Evolutionary conservation across 2,888 invertebrate genomes (phyloP), one percentile per base, ranked within the genome.

Genomic region (Drosophila cognata): DNA sequence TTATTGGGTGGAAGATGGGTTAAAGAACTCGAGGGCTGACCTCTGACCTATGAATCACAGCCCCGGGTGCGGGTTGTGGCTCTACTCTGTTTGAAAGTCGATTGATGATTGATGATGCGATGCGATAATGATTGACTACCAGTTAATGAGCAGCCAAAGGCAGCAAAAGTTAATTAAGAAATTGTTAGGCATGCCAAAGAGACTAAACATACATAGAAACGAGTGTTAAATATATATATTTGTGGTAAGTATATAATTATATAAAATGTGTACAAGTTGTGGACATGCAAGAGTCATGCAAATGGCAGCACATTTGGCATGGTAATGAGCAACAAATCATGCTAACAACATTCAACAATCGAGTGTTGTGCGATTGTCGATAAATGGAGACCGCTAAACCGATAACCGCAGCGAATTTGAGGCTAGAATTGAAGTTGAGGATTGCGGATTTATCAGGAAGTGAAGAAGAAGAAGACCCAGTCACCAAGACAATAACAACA

Each of bases 151-250:
- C 66, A 76, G 56, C 3, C 36, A 43, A 38, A n/a, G n/a, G 38
- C 38, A 43, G 43, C 66, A 81, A 72, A 72, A 66, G 81, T 86
- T 84, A 84, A 83, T 84, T 79, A 79, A 65, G 71, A 86, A 86
- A 74, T 85, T 57, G 66, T 75, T 84, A 85, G 75, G 59, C 84
- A 84, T 88, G 88, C 84, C 53, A 65, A 74, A 59, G 70, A 70
- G 60, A 81, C 50, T 62, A 74, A 38, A 51, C 43, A 72, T 35
- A 66, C 36, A 50, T 33, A 55, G 18, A 18, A 8, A 25, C 21
- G n/a, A 52, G 2, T 13, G n/a, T 1, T 21, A 43, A 21, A n/a
- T 41, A 18, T 16, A 3, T 35, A 6, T 38, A 36, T 60, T 28
- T 59, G 43, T 48, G 25, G 3, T 46, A 4, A 31, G 5, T 16